Evolutionary conservation across 2,797 vertebrate species (phyloP).

Genomic region (Oreonectes daqikongensis): DNA sequence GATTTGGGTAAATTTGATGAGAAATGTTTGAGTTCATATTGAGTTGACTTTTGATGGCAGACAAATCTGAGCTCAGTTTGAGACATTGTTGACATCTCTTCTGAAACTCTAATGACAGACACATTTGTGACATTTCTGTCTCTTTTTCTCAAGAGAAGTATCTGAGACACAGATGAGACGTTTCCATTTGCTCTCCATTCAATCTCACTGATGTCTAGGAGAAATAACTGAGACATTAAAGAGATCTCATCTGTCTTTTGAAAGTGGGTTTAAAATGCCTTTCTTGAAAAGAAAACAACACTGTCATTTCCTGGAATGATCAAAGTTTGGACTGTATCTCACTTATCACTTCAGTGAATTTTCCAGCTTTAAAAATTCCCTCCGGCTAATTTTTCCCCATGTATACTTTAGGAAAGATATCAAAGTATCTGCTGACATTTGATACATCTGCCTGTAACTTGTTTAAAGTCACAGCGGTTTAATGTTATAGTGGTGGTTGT

Average conservation of each 20-base stretch:
- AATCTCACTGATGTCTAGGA: too few species aligned
- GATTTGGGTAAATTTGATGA: too few species aligned
- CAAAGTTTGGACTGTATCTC: not conserved
- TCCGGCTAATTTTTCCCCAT: not conserved
- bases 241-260: not conserved
- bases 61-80: too few species aligned
- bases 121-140: too few species aligned
- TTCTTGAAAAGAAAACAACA: not conserved
- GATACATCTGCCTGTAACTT: not conserved
- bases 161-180: too few species aligned
- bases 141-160: too few species aligned
- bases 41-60: too few species aligned
- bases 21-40: too few species aligned
- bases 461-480: not conserved
- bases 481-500: not conserved
- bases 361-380: not conserved
- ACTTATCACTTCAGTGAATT: constrained; percentile 3
- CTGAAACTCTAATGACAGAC: too few species aligned
- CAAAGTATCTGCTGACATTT: not conserved
- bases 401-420: not conserved
- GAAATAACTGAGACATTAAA: too few species aligned
- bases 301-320: not conserved
- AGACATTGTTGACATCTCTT: too few species aligned
- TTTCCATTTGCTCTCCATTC: too few species aligned
- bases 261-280: not conserved